These are phyloP conservation scores for Delphinapterus leucas DNA, from an alignment of 2,113 vertebrate genomes.

Conservation along the genomic window DNA sequence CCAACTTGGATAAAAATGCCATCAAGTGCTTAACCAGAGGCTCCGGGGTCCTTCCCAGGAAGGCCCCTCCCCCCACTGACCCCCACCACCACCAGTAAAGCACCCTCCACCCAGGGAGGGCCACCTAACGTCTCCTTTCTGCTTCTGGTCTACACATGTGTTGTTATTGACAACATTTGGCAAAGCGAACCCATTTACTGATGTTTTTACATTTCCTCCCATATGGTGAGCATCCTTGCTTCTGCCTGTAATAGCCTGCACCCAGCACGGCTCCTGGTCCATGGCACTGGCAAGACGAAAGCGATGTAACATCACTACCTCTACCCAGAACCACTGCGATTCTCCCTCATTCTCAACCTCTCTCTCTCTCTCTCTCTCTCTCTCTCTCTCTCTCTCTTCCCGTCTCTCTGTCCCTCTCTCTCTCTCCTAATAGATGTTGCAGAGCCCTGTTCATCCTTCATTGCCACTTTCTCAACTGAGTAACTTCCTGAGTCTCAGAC, in stretches of 20 bases:
- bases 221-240: neutral
- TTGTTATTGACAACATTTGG: slow-evolving; percentile 58
- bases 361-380: too few species aligned
- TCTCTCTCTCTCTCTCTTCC: too few species aligned
- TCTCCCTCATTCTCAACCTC: neutral
- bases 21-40: neutral
- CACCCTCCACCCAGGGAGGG: neutral
- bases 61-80: fast-evolving
- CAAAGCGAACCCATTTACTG: neutral
- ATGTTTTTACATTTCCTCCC: neutral
- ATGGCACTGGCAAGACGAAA: neutral
- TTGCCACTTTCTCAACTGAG: neutral
- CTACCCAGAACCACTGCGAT: neutral
- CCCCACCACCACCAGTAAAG: neutral
- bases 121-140: neutral
- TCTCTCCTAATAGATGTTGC: neutral
- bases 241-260: slow-evolving; percentile 23
- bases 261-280: neutral
- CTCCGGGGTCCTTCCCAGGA: neutral
- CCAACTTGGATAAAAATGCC: neutral
- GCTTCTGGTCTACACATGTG: neutral
- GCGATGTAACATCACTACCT: neutral
- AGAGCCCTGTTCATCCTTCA: neutral
- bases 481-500: neutral
- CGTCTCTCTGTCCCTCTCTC: too few species aligned